Percentiles rank a stretch among this genome's conserved stretches.
Conservation (phyloP, 1,140 invertebrate genomes). For the Drosophila parabipectinata region DNA sequence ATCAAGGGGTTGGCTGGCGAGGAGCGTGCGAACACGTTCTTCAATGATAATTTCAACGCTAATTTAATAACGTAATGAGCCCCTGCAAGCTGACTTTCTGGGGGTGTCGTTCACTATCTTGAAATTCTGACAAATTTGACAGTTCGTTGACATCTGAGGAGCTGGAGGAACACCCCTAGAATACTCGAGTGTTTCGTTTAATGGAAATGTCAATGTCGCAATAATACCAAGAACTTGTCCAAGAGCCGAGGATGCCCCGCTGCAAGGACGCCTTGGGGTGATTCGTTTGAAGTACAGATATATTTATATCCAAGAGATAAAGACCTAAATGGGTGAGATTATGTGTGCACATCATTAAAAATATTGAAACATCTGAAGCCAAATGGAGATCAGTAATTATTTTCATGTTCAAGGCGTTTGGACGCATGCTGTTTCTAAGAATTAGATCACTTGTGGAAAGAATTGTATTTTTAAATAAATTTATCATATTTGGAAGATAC, state of each 20-base stretch:
- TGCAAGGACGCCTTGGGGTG: not conserved
- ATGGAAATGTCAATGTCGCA: slow-evolving; percentile 66
- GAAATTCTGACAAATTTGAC: slow-evolving; percentile 66
- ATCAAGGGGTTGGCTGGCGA: not conserved
- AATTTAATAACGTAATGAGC: slow-evolving; percentile 69
- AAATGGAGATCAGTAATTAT: slow-evolving; percentile 3
- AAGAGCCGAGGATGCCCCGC: not conserved
- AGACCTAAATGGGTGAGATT: not conserved
- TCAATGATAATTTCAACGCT: slow-evolving; percentile 48
- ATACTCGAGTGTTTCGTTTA: slow-evolving; percentile 30
- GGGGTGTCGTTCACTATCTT: slow-evolving; percentile 17
- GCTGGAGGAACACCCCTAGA: slow-evolving; percentile 8
- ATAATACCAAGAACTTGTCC: slow-evolving; percentile 28
- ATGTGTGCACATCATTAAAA: not conserved
- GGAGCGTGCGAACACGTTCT: slow-evolving; percentile 17
- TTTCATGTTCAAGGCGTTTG: not conserved
- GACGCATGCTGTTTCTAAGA: not conserved
- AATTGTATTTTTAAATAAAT: not conserved
- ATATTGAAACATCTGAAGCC: not conserved
- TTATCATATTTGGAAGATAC: not conserved
- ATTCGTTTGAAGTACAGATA: not conserved
- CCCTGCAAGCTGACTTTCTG: slow-evolving; percentile 16
- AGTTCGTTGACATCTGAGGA: slow-evolving; percentile 70
- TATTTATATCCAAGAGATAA: not conserved
- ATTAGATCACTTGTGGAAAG: not conserved